These are phyloP conservation scores for Metopia argyrocephala DNA, from an alignment of 2,888 invertebrate genomes.

Conservation along the genomic window DNA sequence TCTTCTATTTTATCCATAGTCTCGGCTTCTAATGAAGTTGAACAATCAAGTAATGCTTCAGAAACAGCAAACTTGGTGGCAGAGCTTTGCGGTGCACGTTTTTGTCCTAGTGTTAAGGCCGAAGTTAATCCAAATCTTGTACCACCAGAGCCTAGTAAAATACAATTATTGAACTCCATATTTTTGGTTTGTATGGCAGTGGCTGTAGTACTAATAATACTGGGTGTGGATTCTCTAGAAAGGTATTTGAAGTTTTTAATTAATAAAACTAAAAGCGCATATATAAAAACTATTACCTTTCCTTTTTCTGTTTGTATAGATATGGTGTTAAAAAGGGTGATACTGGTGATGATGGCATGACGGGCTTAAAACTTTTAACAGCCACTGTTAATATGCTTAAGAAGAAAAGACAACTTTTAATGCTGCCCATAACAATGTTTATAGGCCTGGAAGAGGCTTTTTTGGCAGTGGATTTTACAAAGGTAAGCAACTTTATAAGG, in stretches of 20 bases:
- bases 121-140: constrained; percentile 83
- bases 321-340: constrained; percentile 81
- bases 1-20: constrained; percentile 81
- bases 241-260: constrained; percentile 79
- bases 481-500: too few species aligned
- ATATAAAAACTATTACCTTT: too few species aligned
- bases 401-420: constrained; percentile 88
- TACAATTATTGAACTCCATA: constrained; percentile 88
- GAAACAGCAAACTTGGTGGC: constrained; percentile 76
- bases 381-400: constrained; percentile 88
- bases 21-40: constrained; percentile 11
- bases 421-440: constrained; percentile 94
- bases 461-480: constrained; percentile 90
- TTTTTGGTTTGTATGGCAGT: constrained; percentile 88
- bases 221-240: constrained; percentile 89
- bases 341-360: constrained; percentile 81
- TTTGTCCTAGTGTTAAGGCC: constrained; percentile 82
- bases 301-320: constrained; percentile 78
- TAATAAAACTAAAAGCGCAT: neutral
- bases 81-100: constrained; percentile 86
- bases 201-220: constrained; percentile 86
- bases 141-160: constrained; percentile 86
- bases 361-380: constrained; percentile 84
- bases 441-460: constrained; percentile 97
- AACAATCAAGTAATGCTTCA: constrained; percentile 60